Evolutionary conservation across 2,797 vertebrate genomes (phyloP).

Genomic region (Threskiornis aethiopicus): DNA sequence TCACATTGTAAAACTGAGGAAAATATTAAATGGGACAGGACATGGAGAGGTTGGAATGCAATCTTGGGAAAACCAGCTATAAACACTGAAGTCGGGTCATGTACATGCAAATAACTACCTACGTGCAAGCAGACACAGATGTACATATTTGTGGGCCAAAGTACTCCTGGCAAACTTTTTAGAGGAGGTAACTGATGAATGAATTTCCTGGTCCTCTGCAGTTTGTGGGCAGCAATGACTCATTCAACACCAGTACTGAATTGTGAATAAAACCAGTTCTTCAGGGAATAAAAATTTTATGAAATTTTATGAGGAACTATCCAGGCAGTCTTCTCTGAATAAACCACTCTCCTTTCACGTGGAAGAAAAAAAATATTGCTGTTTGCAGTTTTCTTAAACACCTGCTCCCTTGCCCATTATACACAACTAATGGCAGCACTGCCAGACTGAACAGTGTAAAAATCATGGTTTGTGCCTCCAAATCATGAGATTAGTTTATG

Average conservation of each 20-base stretch:
- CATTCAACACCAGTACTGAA: neutral
- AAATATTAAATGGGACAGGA: neutral
- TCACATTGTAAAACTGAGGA: neutral
- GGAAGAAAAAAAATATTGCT: neutral
- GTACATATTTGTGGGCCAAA: neutral
- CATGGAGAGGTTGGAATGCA: neutral
- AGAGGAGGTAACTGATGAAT: neutral
- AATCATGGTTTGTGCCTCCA: neutral
- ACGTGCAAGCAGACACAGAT: neutral
- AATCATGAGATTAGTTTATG: neutral
- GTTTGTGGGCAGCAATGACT: neutral
- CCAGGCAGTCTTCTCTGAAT: neutral
- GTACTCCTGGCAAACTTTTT: neutral
- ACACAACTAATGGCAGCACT: neutral
- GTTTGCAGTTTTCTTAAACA: neutral
- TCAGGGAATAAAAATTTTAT: neutral
- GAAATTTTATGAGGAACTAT: neutral
- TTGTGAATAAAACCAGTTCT: neutral
- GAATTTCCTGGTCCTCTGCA: neutral
- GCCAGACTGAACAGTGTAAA: neutral
- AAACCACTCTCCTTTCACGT: neutral
- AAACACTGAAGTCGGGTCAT: neutral
- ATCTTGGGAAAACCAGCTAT: neutral
- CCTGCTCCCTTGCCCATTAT: neutral
- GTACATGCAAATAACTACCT: neutral